Evolutionary conservation across 2,113 vertebrate genomes (phyloP).

Genomic region (Eretmochelys imbricata): DNA sequence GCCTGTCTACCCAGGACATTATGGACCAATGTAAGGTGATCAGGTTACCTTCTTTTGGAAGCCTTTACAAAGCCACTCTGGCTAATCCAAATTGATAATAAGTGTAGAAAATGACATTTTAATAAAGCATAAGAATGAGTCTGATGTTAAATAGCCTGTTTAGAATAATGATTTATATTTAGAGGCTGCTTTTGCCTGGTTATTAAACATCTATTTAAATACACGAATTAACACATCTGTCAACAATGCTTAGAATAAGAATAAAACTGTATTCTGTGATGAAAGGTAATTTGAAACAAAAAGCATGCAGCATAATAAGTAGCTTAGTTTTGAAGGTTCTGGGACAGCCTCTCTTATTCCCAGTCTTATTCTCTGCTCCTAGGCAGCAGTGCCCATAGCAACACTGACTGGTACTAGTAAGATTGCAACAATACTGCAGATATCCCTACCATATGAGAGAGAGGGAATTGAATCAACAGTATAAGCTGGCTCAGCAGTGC

Average conservation of each 20-base stretch:
- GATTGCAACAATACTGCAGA: background rate
- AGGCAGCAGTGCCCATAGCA: conserved; percentile 72
- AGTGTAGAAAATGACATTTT: background rate
- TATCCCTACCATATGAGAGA: background rate
- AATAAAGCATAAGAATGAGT: background rate
- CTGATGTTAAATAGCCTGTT: background rate
- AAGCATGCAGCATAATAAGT: background rate
- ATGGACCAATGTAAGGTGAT: background rate
- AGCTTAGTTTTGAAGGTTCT: background rate
- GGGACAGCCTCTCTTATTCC: background rate
- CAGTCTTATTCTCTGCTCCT: background rate
- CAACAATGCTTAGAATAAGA: conserved; percentile 27
- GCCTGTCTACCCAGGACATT: background rate
- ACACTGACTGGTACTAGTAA: background rate
- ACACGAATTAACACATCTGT: conserved; percentile 55
- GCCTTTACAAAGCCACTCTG: fast-evolving
- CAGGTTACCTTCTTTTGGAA: background rate
- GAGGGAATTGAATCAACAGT: background rate
- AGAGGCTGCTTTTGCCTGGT: background rate
- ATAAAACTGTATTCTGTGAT: background rate
- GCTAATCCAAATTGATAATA: fast-evolving
- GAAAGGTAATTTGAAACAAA: conserved; percentile 11
- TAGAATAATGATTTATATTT: conserved; percentile 10
- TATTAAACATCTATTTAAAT: conserved; percentile 62
- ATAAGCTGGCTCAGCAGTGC: background rate